Evolutionary conservation across 2,113 vertebrate genomes (phyloP).

Genomic region (Pterocles burchelli): DNA sequence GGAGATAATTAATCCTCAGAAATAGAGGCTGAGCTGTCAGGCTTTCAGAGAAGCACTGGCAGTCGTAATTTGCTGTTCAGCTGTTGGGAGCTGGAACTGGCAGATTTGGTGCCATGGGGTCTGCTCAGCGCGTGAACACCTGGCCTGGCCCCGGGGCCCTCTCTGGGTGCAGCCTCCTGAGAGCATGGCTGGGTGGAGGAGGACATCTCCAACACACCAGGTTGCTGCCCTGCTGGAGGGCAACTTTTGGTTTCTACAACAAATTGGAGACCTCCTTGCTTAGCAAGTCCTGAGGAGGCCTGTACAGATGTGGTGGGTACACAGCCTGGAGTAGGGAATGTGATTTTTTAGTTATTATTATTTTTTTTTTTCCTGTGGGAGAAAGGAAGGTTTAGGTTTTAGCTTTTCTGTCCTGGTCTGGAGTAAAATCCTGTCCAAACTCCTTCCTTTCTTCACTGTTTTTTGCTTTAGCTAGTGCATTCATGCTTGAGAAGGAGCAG

Average conservation of each 20-base stretch:
- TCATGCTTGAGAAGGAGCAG: neutral
- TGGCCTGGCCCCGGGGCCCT: neutral
- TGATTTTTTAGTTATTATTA: neutral
- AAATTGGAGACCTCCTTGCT: neutral
- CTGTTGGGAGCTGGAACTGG: neutral
- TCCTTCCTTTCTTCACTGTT: neutral
- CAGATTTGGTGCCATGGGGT: neutral
- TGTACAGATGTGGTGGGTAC: neutral
- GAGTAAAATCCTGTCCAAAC: neutral
- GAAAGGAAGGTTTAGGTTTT: neutral
- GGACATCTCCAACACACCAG: fast-evolving
- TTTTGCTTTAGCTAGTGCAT: neutral
- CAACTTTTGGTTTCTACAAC: neutral
- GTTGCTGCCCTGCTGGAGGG: neutral
- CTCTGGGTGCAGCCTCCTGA: neutral
- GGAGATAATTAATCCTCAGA: neutral
- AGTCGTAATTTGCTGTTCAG: neutral
- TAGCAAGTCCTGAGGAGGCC: neutral
- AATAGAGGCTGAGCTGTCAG: neutral
- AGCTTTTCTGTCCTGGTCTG: neutral
- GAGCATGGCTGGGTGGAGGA: neutral
- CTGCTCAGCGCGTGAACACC: neutral
- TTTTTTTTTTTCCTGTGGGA: fast-evolving
- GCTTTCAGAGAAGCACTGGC: neutral
- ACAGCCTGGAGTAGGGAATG: neutral